Evolutionary conservation across 1,140 invertebrate genomes (phyloP).

Genomic region (Saccostrea echinata): DNA sequence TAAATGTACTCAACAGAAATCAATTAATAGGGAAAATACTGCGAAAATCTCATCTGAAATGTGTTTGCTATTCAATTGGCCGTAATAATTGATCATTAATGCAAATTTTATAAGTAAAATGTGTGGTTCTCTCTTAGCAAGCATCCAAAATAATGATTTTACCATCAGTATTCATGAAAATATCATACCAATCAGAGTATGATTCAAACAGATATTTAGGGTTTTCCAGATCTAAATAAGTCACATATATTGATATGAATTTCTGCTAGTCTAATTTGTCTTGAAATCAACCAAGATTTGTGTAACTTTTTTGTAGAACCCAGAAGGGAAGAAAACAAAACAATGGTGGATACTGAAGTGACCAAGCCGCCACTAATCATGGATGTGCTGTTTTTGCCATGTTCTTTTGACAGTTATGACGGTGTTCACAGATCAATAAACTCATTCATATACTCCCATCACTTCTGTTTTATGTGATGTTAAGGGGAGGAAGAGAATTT

Average conservation of each 20-base stretch:
- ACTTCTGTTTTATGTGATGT: conserved; percentile 19
- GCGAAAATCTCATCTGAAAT: not conserved
- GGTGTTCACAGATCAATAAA: conserved; percentile 30
- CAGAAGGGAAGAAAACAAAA: not conserved
- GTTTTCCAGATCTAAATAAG: not conserved
- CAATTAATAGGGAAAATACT: not conserved
- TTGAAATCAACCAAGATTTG: not conserved
- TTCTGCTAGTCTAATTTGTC: not conserved
- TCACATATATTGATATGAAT: not conserved
- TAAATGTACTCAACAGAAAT: not conserved
- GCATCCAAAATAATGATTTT: conserved; percentile 14
- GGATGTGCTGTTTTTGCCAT: not conserved
- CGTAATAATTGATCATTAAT: conserved; percentile 18
- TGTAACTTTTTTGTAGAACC: not conserved
- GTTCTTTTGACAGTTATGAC: conserved; percentile 1
- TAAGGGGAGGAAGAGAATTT: not conserved
- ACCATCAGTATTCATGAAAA: not conserved
- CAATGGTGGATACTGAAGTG: not conserved
- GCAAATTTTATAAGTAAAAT: conserved; percentile 5
- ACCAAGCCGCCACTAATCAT: not conserved
- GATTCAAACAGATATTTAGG: not conserved
- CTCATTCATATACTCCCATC: not conserved
- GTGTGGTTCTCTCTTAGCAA: conserved; percentile 15
- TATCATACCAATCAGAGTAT: not conserved
- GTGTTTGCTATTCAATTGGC: conserved; percentile 2